Conservation (phyloP, 2,888 invertebrate genomes). For the Cecidostiba fungosa region DNA sequence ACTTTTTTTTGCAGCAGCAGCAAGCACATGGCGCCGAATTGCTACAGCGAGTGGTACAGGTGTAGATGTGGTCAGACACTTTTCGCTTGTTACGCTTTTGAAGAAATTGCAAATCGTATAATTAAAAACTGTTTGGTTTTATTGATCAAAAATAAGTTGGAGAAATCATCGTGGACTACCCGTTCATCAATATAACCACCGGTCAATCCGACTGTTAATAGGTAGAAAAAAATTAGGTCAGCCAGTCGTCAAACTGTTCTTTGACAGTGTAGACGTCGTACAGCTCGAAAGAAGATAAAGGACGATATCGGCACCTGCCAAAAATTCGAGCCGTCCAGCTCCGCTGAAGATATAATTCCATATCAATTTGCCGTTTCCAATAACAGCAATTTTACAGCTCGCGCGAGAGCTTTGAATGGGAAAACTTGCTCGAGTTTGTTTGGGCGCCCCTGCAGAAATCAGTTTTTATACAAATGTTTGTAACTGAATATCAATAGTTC, state of each 20-base stretch:
- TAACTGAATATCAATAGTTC: too few species aligned
- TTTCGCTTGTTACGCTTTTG: too few species aligned
- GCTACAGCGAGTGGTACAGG: neutral
- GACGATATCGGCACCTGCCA: constrained; percentile 33
- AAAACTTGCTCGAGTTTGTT: neutral
- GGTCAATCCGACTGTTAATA: neutral
- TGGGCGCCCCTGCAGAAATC: neutral
- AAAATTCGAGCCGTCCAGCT: constrained; percentile 10
- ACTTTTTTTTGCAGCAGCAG: constrained; percentile 45
- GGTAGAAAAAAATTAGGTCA: constrained; percentile 2
- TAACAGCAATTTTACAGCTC: neutral
- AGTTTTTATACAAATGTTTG: neutral
- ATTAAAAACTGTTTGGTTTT: neutral
- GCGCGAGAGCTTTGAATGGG: neutral
- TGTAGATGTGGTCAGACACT: too few species aligned
- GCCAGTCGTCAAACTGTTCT: neutral
- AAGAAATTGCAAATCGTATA: too few species aligned
- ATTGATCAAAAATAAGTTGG: neutral
- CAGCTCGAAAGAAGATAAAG: neutral
- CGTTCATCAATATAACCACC: constrained; percentile 19
- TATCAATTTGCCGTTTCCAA: neutral
- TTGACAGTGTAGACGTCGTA: constrained; percentile 22
- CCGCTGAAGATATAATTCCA: constrained; percentile 12
- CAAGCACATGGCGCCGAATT: constrained; percentile 2
- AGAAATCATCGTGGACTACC: neutral